Evolutionary conservation across 2,797 vertebrate genomes (phyloP), one percentile per base, ranked within the genome.

Genomic region (Ptychobarbus kaznakovi): DNA sequence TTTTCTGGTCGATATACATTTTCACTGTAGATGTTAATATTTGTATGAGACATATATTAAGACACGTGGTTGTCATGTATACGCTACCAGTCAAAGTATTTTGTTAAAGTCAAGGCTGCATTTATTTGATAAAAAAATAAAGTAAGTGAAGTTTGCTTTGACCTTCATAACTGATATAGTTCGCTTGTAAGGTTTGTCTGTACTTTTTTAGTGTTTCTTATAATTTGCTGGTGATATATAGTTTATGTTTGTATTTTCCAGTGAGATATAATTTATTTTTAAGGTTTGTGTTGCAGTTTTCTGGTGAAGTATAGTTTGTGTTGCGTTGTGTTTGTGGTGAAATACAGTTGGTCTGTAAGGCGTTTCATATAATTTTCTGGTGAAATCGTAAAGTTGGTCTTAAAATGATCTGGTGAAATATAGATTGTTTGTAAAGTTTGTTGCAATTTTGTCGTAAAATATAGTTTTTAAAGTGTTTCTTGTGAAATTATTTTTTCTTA

Each of bases 1-100:
- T 58, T 58, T 87, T 69, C 73, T 56, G 78, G 25, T 51, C 61
- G 6, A 15, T 35, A 9, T 46, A 56, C 13, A 8, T 80, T 83
- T 28, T 63, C 44, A 25, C 18, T 35, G 3, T 25, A 35, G 38
- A 28, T 76, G 22, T 28, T 75, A 28, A 61, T 32, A 35, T 20
- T 44, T n/a, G 12, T 7, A 18, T 70, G 18, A 75, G 3, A 25
- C 25, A 11, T 10, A 10, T 42, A 10, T 63, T 22, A 72, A 74
- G 40, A 32, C 66, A 56, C 4, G 32, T n/a, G 15, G 22, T 70
- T 32, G 15, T 82, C 13, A 5, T 18, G 6, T 22, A 35, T 22
- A 35, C 10, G 20, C 2, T 51, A 6, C 25, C 16, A 1, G 25
- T 42, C 68, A 70, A 42, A 42, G 51, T 1, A 20, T 20, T 32